Conservation (phyloP, 2,888 invertebrate species). For the Hemistola chrysoprasaria region DNA sequence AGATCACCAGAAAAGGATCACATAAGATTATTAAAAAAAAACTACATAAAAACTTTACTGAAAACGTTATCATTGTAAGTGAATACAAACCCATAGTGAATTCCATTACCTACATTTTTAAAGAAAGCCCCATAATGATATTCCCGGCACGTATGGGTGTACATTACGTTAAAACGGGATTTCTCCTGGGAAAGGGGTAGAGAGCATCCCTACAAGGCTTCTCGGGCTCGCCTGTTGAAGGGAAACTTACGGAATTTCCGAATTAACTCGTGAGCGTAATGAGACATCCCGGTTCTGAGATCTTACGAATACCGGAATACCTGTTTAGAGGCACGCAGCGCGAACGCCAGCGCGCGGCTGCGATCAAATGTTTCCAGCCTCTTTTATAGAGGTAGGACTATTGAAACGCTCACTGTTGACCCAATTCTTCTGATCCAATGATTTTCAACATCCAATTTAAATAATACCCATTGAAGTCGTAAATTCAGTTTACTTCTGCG, state of each 20-base stretch:
- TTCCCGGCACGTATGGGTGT: not conserved
- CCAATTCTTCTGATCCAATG: slow-evolving; percentile 1
- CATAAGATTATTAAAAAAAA: too few species aligned
- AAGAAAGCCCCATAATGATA: too few species aligned
- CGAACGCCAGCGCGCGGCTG: too few species aligned
- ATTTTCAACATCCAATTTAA: not conserved
- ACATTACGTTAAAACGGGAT: not conserved
- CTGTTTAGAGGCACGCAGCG: slow-evolving; percentile 16
- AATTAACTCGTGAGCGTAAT: slow-evolving; percentile 40
- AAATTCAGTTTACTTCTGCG: not conserved
- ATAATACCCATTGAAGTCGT: not conserved
- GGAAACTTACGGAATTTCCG: slow-evolving; percentile 37
- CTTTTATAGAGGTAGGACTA: not conserved
- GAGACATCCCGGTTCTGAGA: slow-evolving; percentile 25
- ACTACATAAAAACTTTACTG: too few species aligned
- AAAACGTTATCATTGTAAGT: too few species aligned
- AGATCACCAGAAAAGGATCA: too few species aligned
- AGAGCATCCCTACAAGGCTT: slow-evolving; percentile 7
- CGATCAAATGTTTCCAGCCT: slow-evolving; percentile 14
- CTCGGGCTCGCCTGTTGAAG: slow-evolving; percentile 2
- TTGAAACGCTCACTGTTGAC: not conserved
- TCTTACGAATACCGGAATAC: slow-evolving; percentile 16
- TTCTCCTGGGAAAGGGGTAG: not conserved
- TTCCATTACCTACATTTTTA: too few species aligned
- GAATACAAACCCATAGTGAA: too few species aligned